Base-by-base conservation (phyloP, 2,888 invertebrate species). In the Notocelia uddmanniana region DNA sequence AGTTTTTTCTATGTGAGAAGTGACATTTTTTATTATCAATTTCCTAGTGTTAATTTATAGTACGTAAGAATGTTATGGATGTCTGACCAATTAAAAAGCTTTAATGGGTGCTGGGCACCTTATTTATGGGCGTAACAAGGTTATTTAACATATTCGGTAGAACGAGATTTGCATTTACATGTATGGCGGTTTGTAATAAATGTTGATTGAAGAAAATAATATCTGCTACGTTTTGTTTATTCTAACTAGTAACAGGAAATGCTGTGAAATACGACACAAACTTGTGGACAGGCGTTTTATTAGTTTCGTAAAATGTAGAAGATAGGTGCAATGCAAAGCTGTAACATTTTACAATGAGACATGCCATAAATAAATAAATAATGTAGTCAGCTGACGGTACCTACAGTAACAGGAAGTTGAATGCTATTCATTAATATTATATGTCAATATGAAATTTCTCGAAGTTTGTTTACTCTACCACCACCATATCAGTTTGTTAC, bases 1-100 rank as follows among this genome's bases (percentile, higher is more conserved):
- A 60, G 60, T 62, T 74, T 73, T 70, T 69, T 70, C 26, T 66
- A 70, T 75, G 62, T 66, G 67, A 41, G 73, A 76, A 64, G 34
- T 69, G 73, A 75, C 74, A 73, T 76, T 74, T 74, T 75, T 75
- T 73, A 69, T 41, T 70, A 68, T 73, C 74, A 62, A 71, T 69
- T 74, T 60, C 66, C 68, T 62, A 63, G 64, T 70, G 67, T 71
- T 66, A 71, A 73, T 73, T 69, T 72, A 72, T 66, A 68, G 68
- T 23, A 52, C 18, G 59, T 59, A 62, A 68, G 67, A 62, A 62
- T 68, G 62, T 72, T 72, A 72, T 72, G 72, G 72, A 72, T 68
- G 67, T 72, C 54, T 45, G 62, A 55, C 72, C 72, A 72, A 72
- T 68, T 72, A 72, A 72, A 72, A 72, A 55, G 50, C 60, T 68